Conservation (phyloP, 1,140 invertebrate species). For the Zaprionus inermis region DNA sequence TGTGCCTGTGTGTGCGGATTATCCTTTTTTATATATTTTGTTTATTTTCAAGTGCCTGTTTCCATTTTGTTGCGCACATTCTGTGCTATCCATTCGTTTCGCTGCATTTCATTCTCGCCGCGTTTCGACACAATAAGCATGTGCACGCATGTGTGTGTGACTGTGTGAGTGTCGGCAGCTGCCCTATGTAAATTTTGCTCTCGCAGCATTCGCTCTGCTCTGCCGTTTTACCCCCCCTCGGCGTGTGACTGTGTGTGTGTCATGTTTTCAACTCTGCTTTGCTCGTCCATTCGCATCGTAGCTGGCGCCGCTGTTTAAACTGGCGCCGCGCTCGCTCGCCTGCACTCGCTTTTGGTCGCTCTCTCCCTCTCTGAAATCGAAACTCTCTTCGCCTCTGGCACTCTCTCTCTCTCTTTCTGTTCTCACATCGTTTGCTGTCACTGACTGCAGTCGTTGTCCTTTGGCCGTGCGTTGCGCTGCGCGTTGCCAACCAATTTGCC, state of each 20-base stretch:
- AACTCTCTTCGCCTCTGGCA: constrained; percentile 2
- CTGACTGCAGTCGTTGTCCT: constrained; percentile 75
- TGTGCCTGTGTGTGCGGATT: constrained; percentile 50
- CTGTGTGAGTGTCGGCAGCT: constrained; percentile 46
- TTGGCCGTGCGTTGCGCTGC: constrained; percentile 63
- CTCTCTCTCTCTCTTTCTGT: constrained; percentile 33
- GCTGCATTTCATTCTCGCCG: constrained; percentile 77
- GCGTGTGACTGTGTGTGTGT: constrained; percentile 12
- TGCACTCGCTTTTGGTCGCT: neutral
- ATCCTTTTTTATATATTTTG: constrained; percentile 80
- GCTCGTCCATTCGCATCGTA: constrained; percentile 52
- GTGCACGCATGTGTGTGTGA: constrained; percentile 4
- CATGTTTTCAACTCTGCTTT: constrained; percentile 46
- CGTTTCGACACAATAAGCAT: constrained; percentile 63
- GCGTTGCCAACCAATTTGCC: constrained; percentile 69
- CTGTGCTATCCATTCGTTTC: constrained; percentile 74
- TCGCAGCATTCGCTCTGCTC: constrained; percentile 3
- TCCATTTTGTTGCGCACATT: constrained; percentile 71
- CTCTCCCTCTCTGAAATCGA: constrained; percentile 15
- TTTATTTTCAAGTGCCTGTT: constrained; percentile 68
- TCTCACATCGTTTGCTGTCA: constrained; percentile 51
- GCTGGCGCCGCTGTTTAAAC: constrained; percentile 45
- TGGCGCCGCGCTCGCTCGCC: constrained; percentile 23
- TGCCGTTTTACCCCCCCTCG: constrained; percentile 33
- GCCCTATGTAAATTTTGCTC: constrained; percentile 62